Evolutionary conservation across 2,888 invertebrate genomes (phyloP).

Genomic region (Drosophila leonis): DNA sequence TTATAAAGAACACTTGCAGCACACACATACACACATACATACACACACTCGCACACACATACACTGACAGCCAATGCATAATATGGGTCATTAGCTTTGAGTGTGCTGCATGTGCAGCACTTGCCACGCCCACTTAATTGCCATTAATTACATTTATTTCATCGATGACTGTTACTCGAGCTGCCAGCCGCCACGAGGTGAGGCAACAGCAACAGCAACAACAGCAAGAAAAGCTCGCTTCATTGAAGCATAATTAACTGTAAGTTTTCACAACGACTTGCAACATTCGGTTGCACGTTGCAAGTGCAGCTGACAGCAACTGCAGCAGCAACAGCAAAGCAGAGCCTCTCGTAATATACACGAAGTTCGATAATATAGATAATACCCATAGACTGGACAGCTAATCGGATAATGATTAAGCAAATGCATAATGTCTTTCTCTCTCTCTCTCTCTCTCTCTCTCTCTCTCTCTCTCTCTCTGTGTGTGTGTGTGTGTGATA

Average conservation of each 20-base stretch:
- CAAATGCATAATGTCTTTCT: slow-evolving; percentile 57
- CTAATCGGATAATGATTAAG: slow-evolving; percentile 70
- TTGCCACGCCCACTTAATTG: slow-evolving; percentile 55
- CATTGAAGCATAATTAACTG: slow-evolving; percentile 63
- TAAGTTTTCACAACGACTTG: slow-evolving; percentile 45
- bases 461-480: too few relatives aligned
- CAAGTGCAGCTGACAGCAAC: slow-evolving; percentile 31
- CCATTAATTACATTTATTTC: slow-evolving; percentile 57
- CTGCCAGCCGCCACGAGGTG: slow-evolving; percentile 29
- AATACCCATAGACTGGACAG: slow-evolving; percentile 42
- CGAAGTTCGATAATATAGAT: slow-evolving; percentile 20
- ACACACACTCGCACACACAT: not conserved
- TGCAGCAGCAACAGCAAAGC: slow-evolving; percentile 3
- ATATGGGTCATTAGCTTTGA: slow-evolving; percentile 72
- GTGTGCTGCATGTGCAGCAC: slow-evolving; percentile 25
- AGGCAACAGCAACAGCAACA: slow-evolving; percentile 9
- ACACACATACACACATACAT: not conserved
- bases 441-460: too few relatives aligned
- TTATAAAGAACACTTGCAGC: slow-evolving; percentile 51
- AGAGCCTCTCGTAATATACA: not conserved
- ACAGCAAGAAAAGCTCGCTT: slow-evolving; percentile 13
- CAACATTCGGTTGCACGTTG: slow-evolving; percentile 27
- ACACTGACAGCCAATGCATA: slow-evolving; percentile 34
- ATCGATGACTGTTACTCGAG: slow-evolving; percentile 34
- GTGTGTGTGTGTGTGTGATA: slow-evolving; percentile 11